phyloP scores from a whole-genome alignment of 2,113 vertebrate species.

The Xerus inauris region DNA sequence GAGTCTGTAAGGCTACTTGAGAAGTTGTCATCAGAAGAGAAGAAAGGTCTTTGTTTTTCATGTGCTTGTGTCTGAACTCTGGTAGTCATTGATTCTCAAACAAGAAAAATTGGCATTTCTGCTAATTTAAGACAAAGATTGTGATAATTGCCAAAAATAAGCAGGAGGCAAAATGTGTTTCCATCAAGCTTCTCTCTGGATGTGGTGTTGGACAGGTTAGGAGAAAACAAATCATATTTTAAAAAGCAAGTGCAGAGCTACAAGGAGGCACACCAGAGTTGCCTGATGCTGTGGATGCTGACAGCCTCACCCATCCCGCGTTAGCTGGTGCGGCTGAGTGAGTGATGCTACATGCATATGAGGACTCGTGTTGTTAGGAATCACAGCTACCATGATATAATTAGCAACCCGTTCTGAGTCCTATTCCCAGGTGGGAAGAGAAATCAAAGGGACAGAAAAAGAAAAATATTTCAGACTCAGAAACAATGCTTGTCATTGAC shows the following conservation, averaged over 20 bases:
- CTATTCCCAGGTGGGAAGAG: slow-evolving; percentile 47
- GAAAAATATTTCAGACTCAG: slow-evolving; percentile 55
- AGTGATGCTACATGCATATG: slow-evolving; percentile 64
- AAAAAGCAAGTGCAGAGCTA: slow-evolving; percentile 31
- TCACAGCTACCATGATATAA: slow-evolving; percentile 68
- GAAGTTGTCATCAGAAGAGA: background rate
- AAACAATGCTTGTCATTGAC: slow-evolving; percentile 64
- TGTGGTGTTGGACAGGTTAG: slow-evolving; percentile 58
- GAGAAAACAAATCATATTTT: slow-evolving; percentile 73
- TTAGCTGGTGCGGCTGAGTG: slow-evolving; percentile 50
- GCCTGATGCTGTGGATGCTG: slow-evolving; percentile 30
- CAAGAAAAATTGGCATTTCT: slow-evolving; percentile 46
- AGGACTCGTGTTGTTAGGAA: slow-evolving; percentile 53
- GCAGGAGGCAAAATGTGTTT: slow-evolving; percentile 50
- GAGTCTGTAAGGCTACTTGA: background rate
- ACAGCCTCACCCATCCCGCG: background rate
- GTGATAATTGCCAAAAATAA: slow-evolving; percentile 62
- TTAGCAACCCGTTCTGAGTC: slow-evolving; percentile 61
- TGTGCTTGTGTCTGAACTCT: slow-evolving; percentile 56
- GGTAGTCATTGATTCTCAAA: slow-evolving; percentile 60
- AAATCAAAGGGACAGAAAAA: slow-evolving; percentile 63
- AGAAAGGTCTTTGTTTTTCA: slow-evolving; percentile 43
- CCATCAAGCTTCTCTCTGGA: slow-evolving; percentile 34
- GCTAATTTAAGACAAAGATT: slow-evolving; percentile 26
- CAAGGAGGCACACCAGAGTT: background rate